phyloP scores from a whole-genome alignment of 2,797 vertebrate species.

The Hyperoplus lanceolatus region DNA sequence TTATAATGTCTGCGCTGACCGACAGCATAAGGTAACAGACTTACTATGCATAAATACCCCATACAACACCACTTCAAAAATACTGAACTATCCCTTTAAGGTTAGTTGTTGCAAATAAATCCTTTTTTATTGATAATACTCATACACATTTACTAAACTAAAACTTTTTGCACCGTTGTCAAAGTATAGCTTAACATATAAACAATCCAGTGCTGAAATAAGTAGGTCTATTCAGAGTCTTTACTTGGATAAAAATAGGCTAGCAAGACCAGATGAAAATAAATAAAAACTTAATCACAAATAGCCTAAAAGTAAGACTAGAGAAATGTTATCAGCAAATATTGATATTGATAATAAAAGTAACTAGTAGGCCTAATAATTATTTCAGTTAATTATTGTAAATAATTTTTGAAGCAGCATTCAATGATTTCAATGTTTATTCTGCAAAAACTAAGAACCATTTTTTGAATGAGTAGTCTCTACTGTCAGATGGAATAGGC shows the following conservation, averaged over 20 bases:
- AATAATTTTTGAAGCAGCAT: background rate
- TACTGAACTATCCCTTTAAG: too few species aligned
- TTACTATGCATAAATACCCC: too few species aligned
- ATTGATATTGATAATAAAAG: too few species aligned
- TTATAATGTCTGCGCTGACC: too few species aligned
- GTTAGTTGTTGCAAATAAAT: too few species aligned
- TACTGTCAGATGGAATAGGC: background rate
- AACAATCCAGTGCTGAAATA: background rate
- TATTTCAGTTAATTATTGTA: background rate
- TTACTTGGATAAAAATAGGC: background rate
- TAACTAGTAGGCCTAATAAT: too few species aligned
- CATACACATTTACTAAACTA: background rate
- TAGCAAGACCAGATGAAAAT: background rate
- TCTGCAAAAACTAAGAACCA: too few species aligned
- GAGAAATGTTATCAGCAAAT: too few species aligned
- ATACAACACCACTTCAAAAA: too few species aligned
- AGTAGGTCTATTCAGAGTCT: background rate
- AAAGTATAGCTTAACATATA: background rate
- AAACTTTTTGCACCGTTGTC: background rate
- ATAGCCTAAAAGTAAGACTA: background rate
- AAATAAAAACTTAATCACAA: background rate
- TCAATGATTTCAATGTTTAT: background rate
- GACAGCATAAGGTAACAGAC: too few species aligned
- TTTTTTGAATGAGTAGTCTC: too few species aligned
- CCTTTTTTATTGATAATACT: background rate